Conservation (phyloP, 2,797 vertebrate genomes). For the Poecile montanus region DNA sequence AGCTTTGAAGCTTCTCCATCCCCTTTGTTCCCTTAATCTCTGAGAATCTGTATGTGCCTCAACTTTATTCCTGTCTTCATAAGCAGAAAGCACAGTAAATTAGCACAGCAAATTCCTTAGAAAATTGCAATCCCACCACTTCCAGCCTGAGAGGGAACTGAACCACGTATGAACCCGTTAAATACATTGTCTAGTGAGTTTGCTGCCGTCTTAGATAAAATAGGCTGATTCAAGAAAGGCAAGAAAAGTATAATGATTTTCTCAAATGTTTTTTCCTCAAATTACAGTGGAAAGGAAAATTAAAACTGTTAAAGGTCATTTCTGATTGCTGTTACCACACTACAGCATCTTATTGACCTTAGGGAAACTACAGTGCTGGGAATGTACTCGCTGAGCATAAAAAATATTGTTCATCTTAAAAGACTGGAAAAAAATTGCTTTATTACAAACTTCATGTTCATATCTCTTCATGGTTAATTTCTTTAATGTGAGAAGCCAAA, state of each 20-base stretch:
- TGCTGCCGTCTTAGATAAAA: not conserved
- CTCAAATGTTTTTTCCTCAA: not conserved
- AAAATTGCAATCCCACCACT: not conserved
- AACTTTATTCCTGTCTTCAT: not conserved
- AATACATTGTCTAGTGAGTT: not conserved
- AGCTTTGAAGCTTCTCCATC: not conserved
- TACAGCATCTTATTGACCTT: slow-evolving; percentile 15
- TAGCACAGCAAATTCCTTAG: not conserved
- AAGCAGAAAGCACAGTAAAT: not conserved
- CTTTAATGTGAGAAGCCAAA: not conserved
- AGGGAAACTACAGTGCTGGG: not conserved
- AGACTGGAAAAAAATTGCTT: not conserved
- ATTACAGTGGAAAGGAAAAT: not conserved
- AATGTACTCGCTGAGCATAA: not conserved
- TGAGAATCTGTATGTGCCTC: not conserved
- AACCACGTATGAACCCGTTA: not conserved
- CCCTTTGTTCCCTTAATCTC: not conserved
- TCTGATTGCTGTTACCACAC: not conserved
- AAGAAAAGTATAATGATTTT: not conserved
- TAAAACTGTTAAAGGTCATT: slow-evolving; percentile 9
- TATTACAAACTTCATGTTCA: not conserved
- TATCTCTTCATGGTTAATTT: not conserved
- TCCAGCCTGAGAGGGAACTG: not conserved
- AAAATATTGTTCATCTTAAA: not conserved
- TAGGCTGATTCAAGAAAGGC: not conserved